A percentile compares a stretch with the other conserved stretches of the same genome.
phyloP scores from a whole-genome alignment of 2,113 vertebrate species.

The Cardinalis cardinalis region DNA sequence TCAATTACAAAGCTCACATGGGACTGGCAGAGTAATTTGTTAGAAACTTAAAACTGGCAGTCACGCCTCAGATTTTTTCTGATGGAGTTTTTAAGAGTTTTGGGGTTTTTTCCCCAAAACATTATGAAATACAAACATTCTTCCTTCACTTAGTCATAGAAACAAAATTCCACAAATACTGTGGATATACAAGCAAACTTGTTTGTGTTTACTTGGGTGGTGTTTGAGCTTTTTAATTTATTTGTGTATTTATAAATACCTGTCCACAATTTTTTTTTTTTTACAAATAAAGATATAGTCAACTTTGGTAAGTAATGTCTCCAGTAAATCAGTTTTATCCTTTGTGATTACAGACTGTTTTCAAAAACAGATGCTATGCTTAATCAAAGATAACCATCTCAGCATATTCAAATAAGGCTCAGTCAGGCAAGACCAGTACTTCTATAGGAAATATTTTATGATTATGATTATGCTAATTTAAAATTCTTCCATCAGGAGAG shows the following conservation, averaged over 20 bases:
- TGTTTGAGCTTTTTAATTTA: background rate
- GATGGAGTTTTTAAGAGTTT: background rate
- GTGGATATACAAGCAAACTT: background rate
- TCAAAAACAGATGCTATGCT: background rate
- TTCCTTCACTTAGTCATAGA: constrained; percentile 27
- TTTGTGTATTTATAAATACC: background rate
- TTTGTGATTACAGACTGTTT: background rate
- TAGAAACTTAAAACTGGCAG: constrained; percentile 50
- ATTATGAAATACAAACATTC: background rate
- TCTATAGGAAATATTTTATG: background rate
- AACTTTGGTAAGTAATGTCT: background rate
- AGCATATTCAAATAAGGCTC: background rate
- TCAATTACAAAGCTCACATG: constrained; percentile 18
- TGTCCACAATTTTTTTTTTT: background rate
- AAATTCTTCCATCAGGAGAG: background rate
- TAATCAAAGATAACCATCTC: background rate
- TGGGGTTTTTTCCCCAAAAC: background rate
- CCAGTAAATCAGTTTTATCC: background rate
- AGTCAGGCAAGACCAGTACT: background rate
- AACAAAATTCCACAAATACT: background rate
- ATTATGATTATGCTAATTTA: background rate
- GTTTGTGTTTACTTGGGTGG: background rate
- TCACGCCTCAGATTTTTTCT: background rate
- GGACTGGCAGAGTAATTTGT: constrained; percentile 44
- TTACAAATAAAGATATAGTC: background rate